phyloP scores from a whole-genome alignment of 2,113 vertebrate genomes.

The Eudyptes chrysolophus region DNA sequence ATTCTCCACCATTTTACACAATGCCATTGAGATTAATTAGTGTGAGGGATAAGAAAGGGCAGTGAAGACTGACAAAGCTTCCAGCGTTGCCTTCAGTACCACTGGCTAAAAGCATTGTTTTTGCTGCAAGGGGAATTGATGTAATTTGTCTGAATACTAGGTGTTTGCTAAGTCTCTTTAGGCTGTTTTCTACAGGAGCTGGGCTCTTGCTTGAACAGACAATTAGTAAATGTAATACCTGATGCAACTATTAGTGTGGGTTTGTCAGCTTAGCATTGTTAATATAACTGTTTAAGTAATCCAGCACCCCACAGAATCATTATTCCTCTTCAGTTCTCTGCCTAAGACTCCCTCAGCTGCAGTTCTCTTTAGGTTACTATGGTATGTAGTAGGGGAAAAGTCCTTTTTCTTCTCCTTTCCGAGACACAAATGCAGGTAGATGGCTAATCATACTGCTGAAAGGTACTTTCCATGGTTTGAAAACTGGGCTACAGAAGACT shows the following conservation, averaged over 20 bases:
- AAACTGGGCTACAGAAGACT: not conserved
- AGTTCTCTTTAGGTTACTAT: not conserved
- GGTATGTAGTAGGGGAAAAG: not conserved
- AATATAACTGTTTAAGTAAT: not conserved
- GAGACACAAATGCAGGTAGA: not conserved
- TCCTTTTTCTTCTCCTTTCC: not conserved
- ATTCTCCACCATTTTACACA: not conserved
- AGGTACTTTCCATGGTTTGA: not conserved
- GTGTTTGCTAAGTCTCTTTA: not conserved
- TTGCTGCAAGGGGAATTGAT: not conserved
- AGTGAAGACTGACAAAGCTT: not conserved
- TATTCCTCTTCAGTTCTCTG: not conserved
- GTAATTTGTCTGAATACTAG: not conserved
- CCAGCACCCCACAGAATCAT: not conserved
- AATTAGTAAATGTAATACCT: not conserved
- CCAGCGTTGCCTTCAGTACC: not conserved
- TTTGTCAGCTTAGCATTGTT: not conserved
- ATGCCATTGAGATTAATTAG: constrained; percentile 8
- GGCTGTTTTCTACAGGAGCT: not conserved
- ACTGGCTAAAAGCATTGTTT: not conserved
- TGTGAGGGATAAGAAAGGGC: not conserved
- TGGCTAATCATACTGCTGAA: not conserved
- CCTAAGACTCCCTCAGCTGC: not conserved
- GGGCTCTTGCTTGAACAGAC: not conserved
- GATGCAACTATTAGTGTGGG: not conserved